Base-by-base conservation (phyloP, 2,888 invertebrate genomes). In the Eilema sororculum region DNA sequence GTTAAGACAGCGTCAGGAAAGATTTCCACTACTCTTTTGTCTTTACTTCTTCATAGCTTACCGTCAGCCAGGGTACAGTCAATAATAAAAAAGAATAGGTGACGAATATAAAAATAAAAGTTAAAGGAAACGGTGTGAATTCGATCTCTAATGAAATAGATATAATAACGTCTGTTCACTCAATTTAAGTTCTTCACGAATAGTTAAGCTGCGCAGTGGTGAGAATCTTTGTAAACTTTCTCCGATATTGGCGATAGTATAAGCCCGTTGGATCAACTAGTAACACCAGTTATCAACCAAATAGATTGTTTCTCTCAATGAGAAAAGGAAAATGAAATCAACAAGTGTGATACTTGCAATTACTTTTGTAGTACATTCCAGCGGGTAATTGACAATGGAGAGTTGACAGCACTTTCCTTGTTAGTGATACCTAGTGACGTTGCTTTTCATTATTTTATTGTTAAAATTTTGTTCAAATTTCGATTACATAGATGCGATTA, bases 341-440 rank as follows among this genome's bases (percentile, higher is more conserved):
- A 87, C 86, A 87, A 86, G 86, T 87, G 80, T 76, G 81, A 84
- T 87, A 84, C 79, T 87, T 80, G 76, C 88, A 88, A 87, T 88
- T 86, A 84, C 82, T 86, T 87, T 84, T 79, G 74, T 79, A 80
- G 76, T 80, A 80, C 80, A 79, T 77, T 80, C 77, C 83, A 77
- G 74, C 76, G 52, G 65, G 60, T 52, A 52, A 52, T 83, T 80
- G 80, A 82, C 80, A 80, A 84, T 84, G 79, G 82, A 82, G 82
- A 79, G 76, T 74, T 79, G 75, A 79, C 78, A 77, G 60, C 71
- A 78, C 65, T 79, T 72, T 64, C 64, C 75, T 78, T 64, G 67
- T 74, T 72, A 61, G 57, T 33, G 68, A 70, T 65, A 37, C 60
- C 52, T 71, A n/a, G n/a, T 57, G 30, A 52, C 65, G 56, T 46